Conservation (phyloP, 1,140 invertebrate species). For the Drosophila jambulina region DNA sequence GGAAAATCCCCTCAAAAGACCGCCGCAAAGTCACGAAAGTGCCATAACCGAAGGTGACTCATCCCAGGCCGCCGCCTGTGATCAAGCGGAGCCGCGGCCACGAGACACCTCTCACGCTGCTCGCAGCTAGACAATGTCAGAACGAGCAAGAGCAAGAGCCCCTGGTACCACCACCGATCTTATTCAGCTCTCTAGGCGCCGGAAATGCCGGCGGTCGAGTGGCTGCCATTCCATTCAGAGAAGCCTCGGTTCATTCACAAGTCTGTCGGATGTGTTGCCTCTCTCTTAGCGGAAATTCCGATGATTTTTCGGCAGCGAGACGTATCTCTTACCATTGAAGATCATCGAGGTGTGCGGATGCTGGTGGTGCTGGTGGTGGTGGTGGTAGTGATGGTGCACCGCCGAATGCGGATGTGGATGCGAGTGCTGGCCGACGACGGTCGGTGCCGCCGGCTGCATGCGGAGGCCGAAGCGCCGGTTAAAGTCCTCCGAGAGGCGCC, state of each 20-base stretch:
- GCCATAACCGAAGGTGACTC: conserved; percentile 44
- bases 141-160: conserved; percentile 6
- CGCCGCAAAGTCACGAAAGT: conserved; percentile 45
- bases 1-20: conserved; percentile 52
- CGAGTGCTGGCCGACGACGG: conserved; percentile 60
- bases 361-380: conserved; percentile 65
- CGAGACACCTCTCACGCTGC: conserved; percentile 13
- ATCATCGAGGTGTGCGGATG: conserved; percentile 84
- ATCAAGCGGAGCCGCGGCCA: conserved; percentile 37
- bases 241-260: conserved; percentile 28
- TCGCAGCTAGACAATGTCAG: conserved; percentile 9
- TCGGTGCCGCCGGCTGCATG: conserved; percentile 73
- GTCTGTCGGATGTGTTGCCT: not conserved
- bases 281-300: conserved; percentile 43
- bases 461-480: conserved; percentile 82
- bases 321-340: conserved; percentile 85
- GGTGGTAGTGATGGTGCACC: conserved; percentile 72
- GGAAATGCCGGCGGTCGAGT: conserved; percentile 48
- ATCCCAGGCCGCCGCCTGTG: conserved; percentile 13
- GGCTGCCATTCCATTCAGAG: conserved; percentile 40
- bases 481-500: conserved; percentile 84
- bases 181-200: conserved; percentile 39
- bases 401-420: conserved; percentile 63
- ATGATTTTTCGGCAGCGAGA: conserved; percentile 34
- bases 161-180: conserved; percentile 12